These are phyloP conservation scores for Pristionchus maxplancki DNA, from an alignment of 2,888 invertebrate genomes.

Conservation along the genomic window DNA sequence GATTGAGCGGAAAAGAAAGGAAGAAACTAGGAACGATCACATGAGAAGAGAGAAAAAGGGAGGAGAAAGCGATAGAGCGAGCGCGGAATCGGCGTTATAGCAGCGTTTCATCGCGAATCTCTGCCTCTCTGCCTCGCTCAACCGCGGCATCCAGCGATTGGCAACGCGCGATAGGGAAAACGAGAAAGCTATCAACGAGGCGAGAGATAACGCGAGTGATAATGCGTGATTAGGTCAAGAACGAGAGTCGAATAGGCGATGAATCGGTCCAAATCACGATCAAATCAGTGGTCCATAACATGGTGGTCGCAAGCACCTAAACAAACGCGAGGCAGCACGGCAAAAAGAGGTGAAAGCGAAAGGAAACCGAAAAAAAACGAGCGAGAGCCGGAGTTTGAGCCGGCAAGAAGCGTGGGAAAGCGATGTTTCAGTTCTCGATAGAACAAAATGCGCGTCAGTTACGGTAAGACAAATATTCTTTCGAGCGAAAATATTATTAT, in stretches of 20 bases:
- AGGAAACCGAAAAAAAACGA: not conserved
- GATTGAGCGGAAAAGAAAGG: not conserved
- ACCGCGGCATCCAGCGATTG: not conserved
- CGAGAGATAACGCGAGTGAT: not conserved
- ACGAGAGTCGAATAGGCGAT: not conserved
- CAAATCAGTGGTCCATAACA: not conserved
- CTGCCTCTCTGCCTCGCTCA: not conserved
- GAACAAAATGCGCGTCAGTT: no score
- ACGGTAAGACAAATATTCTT: no score
- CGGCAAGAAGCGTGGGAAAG: constrained; percentile 4
- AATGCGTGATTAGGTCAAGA: not conserved
- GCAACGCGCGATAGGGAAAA: not conserved
- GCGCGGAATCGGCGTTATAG: not conserved
- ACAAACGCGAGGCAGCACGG: not conserved
- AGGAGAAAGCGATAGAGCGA: constrained; percentile 8
- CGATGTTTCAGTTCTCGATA: not conserved
- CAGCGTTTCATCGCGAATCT: constrained; percentile 15
- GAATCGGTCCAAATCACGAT: not conserved
- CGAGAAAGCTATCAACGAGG: not conserved
- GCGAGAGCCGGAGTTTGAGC: not conserved
- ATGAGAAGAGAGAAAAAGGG: not conserved
- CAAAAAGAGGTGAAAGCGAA: not conserved
- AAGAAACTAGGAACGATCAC: not conserved
- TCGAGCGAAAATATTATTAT: no score
- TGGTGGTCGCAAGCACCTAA: not conserved